Evolutionary conservation across 2,888 invertebrate species (phyloP).

Genomic region (Choreutis nemorana): DNA sequence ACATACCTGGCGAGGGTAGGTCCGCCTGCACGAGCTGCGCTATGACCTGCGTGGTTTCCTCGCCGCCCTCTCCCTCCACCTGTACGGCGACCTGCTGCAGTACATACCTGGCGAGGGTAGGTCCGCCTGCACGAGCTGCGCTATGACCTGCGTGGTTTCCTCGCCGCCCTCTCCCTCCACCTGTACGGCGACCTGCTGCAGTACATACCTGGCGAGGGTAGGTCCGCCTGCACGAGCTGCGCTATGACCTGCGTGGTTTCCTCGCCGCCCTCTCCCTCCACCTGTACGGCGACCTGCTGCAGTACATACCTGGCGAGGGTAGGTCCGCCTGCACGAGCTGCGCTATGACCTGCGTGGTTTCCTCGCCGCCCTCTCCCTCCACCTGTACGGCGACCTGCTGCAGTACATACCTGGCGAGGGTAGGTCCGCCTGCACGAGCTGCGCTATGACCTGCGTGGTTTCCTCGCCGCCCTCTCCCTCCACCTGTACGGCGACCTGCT

Average conservation of each 20-base stretch:
- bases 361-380: constrained; percentile 64
- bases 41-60: constrained; percentile 80
- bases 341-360: constrained; percentile 82
- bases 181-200: constrained; percentile 62
- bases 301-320: constrained; percentile 77
- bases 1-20: constrained; percentile 79
- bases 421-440: constrained; percentile 84
- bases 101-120: constrained; percentile 79
- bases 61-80: constrained; percentile 62
- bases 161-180: constrained; percentile 64
- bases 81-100: constrained; percentile 63
- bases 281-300: constrained; percentile 61
- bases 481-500: constrained; percentile 62
- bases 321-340: constrained; percentile 86
- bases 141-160: constrained; percentile 81
- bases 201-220: constrained; percentile 78
- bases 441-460: constrained; percentile 83
- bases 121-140: constrained; percentile 86
- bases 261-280: constrained; percentile 63
- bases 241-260: constrained; percentile 84
- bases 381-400: constrained; percentile 63
- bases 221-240: constrained; percentile 84
- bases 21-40: constrained; percentile 88
- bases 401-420: constrained; percentile 77
- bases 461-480: constrained; percentile 66